These are phyloP conservation scores for Nephotettix cincticeps DNA, from an alignment of 1,140 invertebrate species.

Conservation along the genomic window DNA sequence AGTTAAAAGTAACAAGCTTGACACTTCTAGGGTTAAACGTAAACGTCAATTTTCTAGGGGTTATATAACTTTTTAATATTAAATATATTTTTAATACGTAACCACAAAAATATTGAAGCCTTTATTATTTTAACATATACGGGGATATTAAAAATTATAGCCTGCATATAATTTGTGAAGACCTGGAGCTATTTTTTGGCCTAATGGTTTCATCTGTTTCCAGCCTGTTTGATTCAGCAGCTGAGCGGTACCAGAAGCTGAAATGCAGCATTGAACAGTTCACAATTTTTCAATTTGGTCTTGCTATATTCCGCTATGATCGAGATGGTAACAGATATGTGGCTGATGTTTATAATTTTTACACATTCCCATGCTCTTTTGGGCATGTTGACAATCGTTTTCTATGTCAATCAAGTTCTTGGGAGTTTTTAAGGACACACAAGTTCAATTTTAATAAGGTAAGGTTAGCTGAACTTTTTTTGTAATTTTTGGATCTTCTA, in stretches of 20 bases:
- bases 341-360: constrained; percentile 63
- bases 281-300: constrained; percentile 61
- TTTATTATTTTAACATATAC: too few relatives aligned
- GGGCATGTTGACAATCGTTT: constrained; percentile 58
- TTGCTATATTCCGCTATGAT: constrained; percentile 60
- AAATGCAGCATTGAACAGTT: constrained; percentile 57
- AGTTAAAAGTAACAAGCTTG: too few relatives aligned
- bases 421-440: constrained; percentile 62
- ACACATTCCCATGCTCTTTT: constrained; percentile 62
- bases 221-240: constrained; percentile 68
- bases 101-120: too few relatives aligned
- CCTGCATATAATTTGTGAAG: too few relatives aligned
- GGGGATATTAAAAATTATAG: too few relatives aligned
- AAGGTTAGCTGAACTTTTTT: constrained; percentile 34
- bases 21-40: too few relatives aligned
- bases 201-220: too few relatives aligned
- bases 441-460: constrained; percentile 79
- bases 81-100: too few relatives aligned
- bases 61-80: too few relatives aligned
- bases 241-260: constrained; percentile 61
- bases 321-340: constrained; percentile 55
- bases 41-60: too few relatives aligned
- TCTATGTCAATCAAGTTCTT: constrained; percentile 58
- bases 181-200: too few relatives aligned
- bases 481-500: too few relatives aligned